Conservation (phyloP, 2,888 invertebrate species). For the Enchytraeus crypticus region DNA sequence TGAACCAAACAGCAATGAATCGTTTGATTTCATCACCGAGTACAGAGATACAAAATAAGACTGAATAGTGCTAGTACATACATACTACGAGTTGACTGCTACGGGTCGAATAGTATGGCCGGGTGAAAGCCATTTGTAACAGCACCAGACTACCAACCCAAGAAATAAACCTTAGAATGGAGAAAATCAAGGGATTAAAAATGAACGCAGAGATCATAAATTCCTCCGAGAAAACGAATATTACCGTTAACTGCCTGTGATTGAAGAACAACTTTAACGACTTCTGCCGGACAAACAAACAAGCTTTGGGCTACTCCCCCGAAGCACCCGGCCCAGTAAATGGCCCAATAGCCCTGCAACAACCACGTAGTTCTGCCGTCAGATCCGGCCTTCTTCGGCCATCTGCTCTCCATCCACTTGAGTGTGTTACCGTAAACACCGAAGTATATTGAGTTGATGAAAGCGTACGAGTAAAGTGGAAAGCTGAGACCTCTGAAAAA, state of each 20-base stretch:
- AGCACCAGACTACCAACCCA: too few relatives aligned
- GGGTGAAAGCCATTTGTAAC: too few relatives aligned
- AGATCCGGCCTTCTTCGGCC: neutral
- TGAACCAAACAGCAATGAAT: too few relatives aligned
- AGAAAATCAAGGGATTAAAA: too few relatives aligned
- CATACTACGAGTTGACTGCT: too few relatives aligned
- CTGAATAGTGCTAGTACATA: too few relatives aligned
- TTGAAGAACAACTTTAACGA: conserved; percentile 4
- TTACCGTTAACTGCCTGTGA: neutral
- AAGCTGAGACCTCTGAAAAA: conserved; percentile 1
- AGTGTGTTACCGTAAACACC: conserved; percentile 5
- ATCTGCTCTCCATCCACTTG: neutral
- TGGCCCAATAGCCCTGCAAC: neutral
- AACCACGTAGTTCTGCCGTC: neutral
- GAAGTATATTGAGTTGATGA: neutral
- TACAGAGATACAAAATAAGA: too few relatives aligned
- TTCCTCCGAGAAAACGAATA: too few relatives aligned
- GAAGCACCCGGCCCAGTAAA: neutral
- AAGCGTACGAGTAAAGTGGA: neutral
- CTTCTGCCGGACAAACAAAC: neutral
- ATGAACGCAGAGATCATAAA: too few relatives aligned
- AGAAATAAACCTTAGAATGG: too few relatives aligned
- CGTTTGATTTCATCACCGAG: too few relatives aligned
- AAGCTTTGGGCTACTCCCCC: neutral
- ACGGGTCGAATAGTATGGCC: too few relatives aligned